Percentiles rank a stretch among this genome's conserved stretches.
phyloP scores from a whole-genome alignment of 2,797 vertebrate species.

The Rhincodon typus region DNA sequence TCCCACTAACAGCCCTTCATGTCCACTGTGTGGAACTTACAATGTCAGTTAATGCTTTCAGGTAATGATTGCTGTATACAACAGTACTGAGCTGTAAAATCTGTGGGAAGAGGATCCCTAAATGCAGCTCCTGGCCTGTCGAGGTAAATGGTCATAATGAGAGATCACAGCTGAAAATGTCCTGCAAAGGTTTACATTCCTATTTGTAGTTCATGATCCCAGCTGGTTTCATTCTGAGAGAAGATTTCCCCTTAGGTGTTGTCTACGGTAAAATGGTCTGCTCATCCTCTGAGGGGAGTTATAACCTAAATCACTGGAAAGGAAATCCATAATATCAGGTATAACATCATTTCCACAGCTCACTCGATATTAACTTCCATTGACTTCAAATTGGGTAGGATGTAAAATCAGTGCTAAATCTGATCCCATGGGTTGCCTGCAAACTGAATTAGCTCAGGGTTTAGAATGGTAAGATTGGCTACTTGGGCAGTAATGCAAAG shows the following conservation, averaged over 20 bases:
- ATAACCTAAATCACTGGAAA: not conserved
- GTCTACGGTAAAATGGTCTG: not conserved
- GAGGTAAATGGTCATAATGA: not conserved
- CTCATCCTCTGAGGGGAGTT: not conserved
- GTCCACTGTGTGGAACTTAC: no score
- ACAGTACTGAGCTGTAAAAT: not conserved
- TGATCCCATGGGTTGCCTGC: not conserved
- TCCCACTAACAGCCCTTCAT: no score
- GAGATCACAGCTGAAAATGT: not conserved
- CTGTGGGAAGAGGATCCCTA: not conserved
- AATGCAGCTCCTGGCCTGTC: not conserved
- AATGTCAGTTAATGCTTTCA: no score
- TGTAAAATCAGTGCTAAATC: not conserved
- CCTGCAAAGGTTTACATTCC: not conserved
- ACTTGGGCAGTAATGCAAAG: not conserved
- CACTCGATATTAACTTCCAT: not conserved
- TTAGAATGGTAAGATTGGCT: not conserved
- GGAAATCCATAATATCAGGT: not conserved
- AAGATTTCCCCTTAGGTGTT: not conserved
- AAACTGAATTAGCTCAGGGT: not conserved
- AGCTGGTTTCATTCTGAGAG: not conserved
- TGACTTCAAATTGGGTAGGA: not conserved
- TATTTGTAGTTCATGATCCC: not conserved
- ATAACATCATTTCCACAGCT: not conserved
- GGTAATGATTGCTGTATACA: no score